Evolutionary conservation across 2,888 invertebrate genomes (phyloP), one percentile per base, ranked within the genome.

Genomic region (Chrysomela aeneicollis): DNA sequence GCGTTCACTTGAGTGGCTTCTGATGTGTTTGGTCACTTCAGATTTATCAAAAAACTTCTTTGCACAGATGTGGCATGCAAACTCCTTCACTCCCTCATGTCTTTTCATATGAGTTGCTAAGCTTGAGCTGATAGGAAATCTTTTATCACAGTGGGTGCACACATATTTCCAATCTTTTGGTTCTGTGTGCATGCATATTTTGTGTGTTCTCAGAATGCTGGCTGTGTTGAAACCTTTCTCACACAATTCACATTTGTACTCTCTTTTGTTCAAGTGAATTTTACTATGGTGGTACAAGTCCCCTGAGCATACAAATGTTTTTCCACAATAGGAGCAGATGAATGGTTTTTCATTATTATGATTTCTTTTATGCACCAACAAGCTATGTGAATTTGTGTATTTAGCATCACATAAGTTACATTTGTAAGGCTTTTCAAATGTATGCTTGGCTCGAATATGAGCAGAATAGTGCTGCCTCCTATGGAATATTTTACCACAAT

Each of bases 11-110:
- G 76, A 74, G 57, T 77, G 77, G 19, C 73, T 73, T 26, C 72
- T 69, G 15, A 76, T 64, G 61, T 76, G 76, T 53, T 75, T 74
- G 8, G 70, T 70, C 26, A 78, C 68, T 61, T 75, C 77, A 6
- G 72, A 72, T 51, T 75, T 77, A 32, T 74, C 76, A 30, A 73
- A 75, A 59, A 76, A 78, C 26, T 83, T 81, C 73, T 86, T 87
- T 0, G 70, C 70, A 50, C 78, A 78, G 18, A 77, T 70, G 32
- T 75, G 72, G 57, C 78, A 78, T 8, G 71, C 58, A 54, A 73
- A 74, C 35, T 77, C 74, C 61, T 74, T 77, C 82, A 85, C 12
- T 79, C 77, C 77, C 1, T 63, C 64, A 54, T 78, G 77, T 21
- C 77, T 62, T 63, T 73, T 72, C 53, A 73, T 60, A 53, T 77